Percentiles rank a stretch among this genome's conserved stretches.
Conservation (phyloP, 2,797 vertebrate genomes). For the Lagocephalus sceleratus region DNA sequence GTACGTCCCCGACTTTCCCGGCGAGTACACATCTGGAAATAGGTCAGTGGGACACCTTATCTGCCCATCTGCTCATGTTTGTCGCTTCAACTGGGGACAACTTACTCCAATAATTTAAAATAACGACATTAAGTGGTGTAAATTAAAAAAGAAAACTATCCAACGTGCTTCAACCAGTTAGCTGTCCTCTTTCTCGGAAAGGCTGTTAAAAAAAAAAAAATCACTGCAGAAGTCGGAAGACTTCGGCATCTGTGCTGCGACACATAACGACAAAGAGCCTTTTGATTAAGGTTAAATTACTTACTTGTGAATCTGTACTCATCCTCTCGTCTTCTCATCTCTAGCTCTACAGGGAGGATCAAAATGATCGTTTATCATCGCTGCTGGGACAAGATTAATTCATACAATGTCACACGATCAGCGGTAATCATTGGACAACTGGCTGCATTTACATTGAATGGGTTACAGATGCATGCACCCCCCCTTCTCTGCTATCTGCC, state of each 20-base stretch:
- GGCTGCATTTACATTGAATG: conserved; percentile 9
- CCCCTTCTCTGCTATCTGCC: too few species aligned
- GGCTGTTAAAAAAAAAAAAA: too few species aligned
- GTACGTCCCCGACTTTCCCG: conserved; percentile 3
- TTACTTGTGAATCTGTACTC: conserved; percentile 99
- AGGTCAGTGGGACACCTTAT: conserved; percentile 50
- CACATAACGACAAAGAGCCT: conserved; percentile 18
- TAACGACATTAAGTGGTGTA: too few species aligned
- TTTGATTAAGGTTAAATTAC: conserved; percentile 64
- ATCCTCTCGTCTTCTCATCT: conserved; percentile 99
- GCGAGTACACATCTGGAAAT: conserved; percentile 48
- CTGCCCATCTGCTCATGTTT: conserved; percentile 15
- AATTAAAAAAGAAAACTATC: too few species aligned
- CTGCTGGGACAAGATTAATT: conserved; percentile 21
- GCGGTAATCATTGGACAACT: conserved; percentile 76
- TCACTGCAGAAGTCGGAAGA: conserved; percentile 41
- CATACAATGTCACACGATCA: background rate
- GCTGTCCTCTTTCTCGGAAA: too few species aligned
- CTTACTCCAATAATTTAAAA: too few species aligned
- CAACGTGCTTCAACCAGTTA: too few species aligned
- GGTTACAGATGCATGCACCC: too few species aligned
- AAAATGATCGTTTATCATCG: conserved; percentile 58
- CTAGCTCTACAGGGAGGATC: conserved; percentile 93
- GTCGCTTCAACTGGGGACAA: background rate
- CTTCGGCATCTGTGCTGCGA: conserved; percentile 76